Conservation (phyloP, 92 coral and sea anemone species). For the Porites rus region DNA sequence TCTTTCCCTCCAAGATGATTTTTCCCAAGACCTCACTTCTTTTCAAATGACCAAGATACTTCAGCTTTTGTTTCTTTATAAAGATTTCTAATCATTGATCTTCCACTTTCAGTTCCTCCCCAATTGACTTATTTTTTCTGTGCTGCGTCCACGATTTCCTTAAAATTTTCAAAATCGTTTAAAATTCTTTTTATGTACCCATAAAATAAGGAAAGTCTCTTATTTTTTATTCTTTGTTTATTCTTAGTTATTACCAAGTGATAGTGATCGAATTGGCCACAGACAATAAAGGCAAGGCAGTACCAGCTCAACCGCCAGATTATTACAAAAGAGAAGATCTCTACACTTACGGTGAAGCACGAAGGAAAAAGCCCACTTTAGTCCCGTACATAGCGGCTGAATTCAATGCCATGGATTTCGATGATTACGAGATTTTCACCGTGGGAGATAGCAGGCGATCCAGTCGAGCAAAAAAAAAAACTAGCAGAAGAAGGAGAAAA, state of each 20-base stretch:
- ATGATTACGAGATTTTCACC: constrained; percentile 49
- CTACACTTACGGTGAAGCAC: constrained; percentile 71
- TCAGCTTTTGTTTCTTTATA: too few species aligned
- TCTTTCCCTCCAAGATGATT: too few species aligned
- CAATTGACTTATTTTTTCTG: too few species aligned
- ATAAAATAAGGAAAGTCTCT: too few species aligned
- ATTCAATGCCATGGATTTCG: constrained; percentile 61
- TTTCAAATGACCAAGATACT: too few species aligned
- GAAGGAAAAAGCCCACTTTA: constrained; percentile 29
- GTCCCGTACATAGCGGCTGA: constrained; percentile 84
- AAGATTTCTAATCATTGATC: too few species aligned
- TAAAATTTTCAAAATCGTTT: too few species aligned
- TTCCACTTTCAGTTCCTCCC: too few species aligned
- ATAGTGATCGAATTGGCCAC: constrained; percentile 63
- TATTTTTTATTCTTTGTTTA: too few species aligned
- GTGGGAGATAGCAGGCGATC: constrained; percentile 65
- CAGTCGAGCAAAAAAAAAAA: neutral
- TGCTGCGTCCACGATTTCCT: too few species aligned
- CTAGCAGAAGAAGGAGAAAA: constrained; percentile 24
- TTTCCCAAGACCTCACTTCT: too few species aligned
- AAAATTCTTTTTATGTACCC: neutral
- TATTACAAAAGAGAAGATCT: constrained; percentile 47
- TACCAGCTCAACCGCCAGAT: constrained; percentile 59
- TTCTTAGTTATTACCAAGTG: constrained; percentile 68
- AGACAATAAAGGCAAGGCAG: constrained; percentile 47